These are phyloP conservation scores for Anas flavirostris DNA, from an alignment of 2,797 vertebrate genomes.

Conservation along the genomic window DNA sequence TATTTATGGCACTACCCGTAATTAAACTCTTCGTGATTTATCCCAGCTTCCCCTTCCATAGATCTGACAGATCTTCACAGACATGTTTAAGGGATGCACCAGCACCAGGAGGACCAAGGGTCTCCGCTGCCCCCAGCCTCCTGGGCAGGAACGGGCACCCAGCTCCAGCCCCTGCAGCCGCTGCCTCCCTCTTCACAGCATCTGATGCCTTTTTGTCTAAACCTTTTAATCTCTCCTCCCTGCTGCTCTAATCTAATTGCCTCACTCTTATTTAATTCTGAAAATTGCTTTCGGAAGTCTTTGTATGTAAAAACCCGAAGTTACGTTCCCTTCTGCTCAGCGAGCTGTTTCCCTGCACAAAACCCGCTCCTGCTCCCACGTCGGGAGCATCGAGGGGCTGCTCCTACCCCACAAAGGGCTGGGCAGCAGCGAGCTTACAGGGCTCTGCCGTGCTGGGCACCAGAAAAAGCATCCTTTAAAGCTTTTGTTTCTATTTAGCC, in stretches of 20 bases:
- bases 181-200: not conserved
- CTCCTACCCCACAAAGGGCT: not conserved
- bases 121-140: not conserved
- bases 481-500: not conserved
- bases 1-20: not conserved
- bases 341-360: not conserved
- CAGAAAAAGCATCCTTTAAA: not conserved
- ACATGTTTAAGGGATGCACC: too few relatives aligned
- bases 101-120: accelerated
- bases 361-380: not conserved
- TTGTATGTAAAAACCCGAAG: not conserved
- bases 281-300: not conserved
- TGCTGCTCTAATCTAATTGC: not conserved
- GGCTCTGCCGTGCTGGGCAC: accelerated
- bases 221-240: not conserved
- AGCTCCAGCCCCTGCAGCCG: accelerated
- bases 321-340: not conserved
- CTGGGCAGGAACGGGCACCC: not conserved
- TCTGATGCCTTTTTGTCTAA: not conserved
- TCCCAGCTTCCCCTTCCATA: not conserved
- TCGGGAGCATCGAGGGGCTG: not conserved
- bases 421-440: not conserved
- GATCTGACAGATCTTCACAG: not conserved
- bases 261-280: not conserved
- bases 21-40: not conserved